A percentile compares a stretch with the other conserved stretches of the same genome.
These are phyloP conservation scores for Aramus guarauna DNA, from an alignment of 2,113 vertebrate genomes.

Conservation along the genomic window DNA sequence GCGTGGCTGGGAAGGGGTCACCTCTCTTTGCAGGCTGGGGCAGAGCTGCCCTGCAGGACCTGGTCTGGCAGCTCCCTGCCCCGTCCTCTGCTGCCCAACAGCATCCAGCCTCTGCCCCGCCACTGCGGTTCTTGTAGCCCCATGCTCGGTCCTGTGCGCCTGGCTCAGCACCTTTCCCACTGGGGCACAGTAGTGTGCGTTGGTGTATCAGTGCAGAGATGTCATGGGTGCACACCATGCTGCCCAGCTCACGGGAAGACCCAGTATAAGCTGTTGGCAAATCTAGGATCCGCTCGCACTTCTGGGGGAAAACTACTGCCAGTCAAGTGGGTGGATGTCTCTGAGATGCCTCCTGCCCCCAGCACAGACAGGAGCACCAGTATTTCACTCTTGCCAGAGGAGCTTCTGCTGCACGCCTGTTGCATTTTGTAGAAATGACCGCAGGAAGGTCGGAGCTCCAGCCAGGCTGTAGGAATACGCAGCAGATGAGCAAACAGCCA, in stretches of 20 bases:
- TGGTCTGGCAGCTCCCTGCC: background rate
- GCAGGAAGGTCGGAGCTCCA: background rate
- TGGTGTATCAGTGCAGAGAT: background rate
- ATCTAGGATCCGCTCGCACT: background rate
- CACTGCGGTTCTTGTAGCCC: background rate
- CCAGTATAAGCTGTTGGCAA: background rate
- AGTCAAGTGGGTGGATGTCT: background rate
- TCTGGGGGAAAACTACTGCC: background rate
- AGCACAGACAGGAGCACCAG: background rate
- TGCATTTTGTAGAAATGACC: background rate
- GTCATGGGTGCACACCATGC: accelerated
- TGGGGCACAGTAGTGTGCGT: accelerated
- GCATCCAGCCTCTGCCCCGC: accelerated
- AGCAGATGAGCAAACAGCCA: background rate
- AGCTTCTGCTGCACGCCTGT: background rate
- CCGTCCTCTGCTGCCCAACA: background rate
- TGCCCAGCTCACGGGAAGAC: background rate
- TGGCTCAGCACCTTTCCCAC: background rate
- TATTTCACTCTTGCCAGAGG: background rate
- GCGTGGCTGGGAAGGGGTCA: background rate
- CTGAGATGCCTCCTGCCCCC: background rate
- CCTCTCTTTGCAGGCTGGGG: background rate
- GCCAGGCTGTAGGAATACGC: too few species aligned
- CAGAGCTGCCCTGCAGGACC: background rate
- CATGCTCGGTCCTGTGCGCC: accelerated